phyloP scores from a whole-genome alignment of 2,888 invertebrate genomes.

The Philonicus albiceps region DNA sequence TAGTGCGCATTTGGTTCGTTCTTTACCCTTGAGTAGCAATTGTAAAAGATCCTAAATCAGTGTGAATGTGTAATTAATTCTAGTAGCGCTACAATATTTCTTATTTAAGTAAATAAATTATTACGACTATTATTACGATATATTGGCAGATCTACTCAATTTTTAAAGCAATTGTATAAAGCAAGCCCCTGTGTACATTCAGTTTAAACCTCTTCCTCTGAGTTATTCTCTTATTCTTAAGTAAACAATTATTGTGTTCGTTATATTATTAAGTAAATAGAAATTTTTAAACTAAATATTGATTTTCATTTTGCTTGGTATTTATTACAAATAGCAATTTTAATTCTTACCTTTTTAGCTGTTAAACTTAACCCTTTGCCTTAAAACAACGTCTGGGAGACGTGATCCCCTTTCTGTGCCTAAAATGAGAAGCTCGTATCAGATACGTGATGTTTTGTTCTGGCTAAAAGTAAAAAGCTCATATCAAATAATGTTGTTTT shows the following conservation, averaged over 20 bases:
- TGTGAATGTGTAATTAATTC: conserved; percentile 34
- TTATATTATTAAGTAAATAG: conserved; percentile 38
- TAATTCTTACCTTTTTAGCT: neutral
- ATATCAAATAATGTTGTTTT: too few species aligned
- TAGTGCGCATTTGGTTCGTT: neutral
- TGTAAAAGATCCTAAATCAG: neutral
- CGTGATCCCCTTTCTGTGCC: too few species aligned
- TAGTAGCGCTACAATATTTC: neutral
- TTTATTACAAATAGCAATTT: too few species aligned
- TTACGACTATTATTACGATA: neutral
- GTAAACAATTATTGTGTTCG: conserved; percentile 39
- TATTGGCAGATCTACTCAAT: conserved; percentile 16
- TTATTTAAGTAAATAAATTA: conserved; percentile 41
- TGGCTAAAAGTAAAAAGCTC: too few species aligned
- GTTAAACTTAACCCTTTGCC: neutral
- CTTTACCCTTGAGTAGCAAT: conserved; percentile 1
- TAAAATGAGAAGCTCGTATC: too few species aligned
- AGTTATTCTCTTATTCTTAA: conserved; percentile 3
- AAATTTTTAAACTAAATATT: conserved; percentile 29
- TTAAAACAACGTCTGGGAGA: too few species aligned
- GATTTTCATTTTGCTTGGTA: too few species aligned
- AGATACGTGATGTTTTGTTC: too few species aligned
- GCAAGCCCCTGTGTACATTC: conserved; percentile 7
- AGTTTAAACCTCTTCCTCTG: conserved; percentile 10
- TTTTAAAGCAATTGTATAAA: conserved; percentile 11